phyloP scores from a whole-genome alignment of 1,140 invertebrate species.

The Cydia strobilella region DNA sequence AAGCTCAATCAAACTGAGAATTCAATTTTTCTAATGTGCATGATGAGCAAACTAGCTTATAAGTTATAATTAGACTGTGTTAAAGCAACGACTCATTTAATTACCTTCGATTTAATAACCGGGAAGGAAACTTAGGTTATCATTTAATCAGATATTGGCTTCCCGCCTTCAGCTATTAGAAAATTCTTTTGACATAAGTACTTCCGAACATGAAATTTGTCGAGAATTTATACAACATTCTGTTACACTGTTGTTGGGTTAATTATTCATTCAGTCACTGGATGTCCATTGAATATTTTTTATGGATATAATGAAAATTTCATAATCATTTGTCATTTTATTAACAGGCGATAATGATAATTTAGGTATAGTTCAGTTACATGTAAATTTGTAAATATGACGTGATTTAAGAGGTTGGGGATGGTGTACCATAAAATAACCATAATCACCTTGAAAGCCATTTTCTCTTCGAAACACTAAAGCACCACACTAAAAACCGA shows the following conservation, averaged over 20 bases:
- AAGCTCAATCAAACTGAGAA: too few relatives aligned
- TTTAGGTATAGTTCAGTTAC: too few relatives aligned
- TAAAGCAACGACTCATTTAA: background rate
- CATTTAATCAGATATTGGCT: conserved; percentile 8
- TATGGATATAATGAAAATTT: too few relatives aligned
- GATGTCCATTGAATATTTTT: too few relatives aligned
- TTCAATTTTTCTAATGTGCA: background rate
- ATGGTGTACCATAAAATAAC: background rate
- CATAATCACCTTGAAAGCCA: conserved; percentile 58
- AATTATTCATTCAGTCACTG: too few relatives aligned
- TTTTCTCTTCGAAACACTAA: conserved; percentile 40
- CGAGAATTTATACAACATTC: too few relatives aligned
- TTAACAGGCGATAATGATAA: too few relatives aligned
- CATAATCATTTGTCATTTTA: too few relatives aligned
- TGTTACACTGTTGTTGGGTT: too few relatives aligned
- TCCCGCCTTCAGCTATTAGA: background rate
- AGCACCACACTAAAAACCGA: conserved; percentile 37
- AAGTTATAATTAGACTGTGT: background rate
- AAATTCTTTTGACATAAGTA: background rate
- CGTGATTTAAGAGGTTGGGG: too few relatives aligned
- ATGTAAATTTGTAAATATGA: too few relatives aligned
- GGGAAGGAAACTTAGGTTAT: conserved; percentile 8
- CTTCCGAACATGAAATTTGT: background rate
- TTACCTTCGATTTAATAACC: conserved; percentile 2
- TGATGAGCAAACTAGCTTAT: background rate